Evolutionary conservation across 2,888 invertebrate genomes (phyloP), one percentile per base, ranked within the genome.

Genomic region (Disparrhopalites patrizii): DNA sequence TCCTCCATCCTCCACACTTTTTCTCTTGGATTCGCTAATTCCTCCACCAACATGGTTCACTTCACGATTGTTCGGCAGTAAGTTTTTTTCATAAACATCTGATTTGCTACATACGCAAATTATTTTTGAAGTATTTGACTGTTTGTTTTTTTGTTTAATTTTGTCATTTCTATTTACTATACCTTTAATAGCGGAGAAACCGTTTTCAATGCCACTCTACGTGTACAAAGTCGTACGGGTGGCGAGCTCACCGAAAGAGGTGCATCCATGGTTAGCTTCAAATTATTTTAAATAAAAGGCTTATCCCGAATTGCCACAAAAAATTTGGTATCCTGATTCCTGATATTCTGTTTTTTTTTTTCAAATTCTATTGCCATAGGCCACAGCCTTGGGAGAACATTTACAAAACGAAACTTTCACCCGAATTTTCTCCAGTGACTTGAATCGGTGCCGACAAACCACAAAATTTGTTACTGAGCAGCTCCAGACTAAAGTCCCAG

Each of bases 371-470:
- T 10, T n/a, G 7, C 30, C 2, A 27, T 27, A 66, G 66, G 62
- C 62, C 10, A 47, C 31, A 57, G 8, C 5, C 5, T 51, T 66
- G 4, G 66, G 66, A 27, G 25, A 40, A 31, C 27, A 55, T 30
- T 28, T 66, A 18, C 25, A 52, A 23, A 27, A 56, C 62, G 66
- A 66, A 51, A 33, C 13, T 13, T 66, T 56, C 47, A 62, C 62
- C 3, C 55, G 27, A 25, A 55, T 62, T 31, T 66, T 50, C 51
- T 62, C 62, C 25, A 55, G 55, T 20, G 62, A 66, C 51, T 57
- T 66, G 5, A 55, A 40, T 8, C 54, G 66, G 31, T 56, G 62
- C 25, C 47, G 52, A 27, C 55, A 66, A n/a, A 66, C 66, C 2
- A 30, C 50, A 7, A 38, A 40, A 7, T 23, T 38, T 8, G n/a